These are phyloP conservation scores for Brachionus sp. DNA, from an alignment of 1,140 invertebrate genomes.

Conservation along the genomic window DNA sequence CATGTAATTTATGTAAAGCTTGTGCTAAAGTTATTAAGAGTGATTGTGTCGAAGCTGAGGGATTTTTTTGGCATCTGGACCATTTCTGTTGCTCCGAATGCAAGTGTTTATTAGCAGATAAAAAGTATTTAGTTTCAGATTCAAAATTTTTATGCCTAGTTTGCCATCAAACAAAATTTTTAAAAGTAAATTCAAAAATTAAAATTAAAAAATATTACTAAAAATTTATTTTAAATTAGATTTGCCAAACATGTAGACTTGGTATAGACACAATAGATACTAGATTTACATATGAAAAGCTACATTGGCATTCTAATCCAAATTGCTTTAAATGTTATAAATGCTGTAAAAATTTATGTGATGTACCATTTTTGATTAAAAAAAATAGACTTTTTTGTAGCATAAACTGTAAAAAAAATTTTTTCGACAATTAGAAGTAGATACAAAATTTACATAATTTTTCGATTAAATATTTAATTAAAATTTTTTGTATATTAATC, in stretches of 20 bases:
- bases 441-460: background rate
- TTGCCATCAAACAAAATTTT: slow-evolving; percentile 27
- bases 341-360: background rate
- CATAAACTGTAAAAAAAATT: slow-evolving; percentile 8
- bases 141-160: background rate
- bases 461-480: background rate
- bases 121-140: background rate
- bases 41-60: background rate
- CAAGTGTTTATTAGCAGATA: background rate
- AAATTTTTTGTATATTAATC: background rate
- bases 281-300: slow-evolving; percentile 23
- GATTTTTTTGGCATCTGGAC: slow-evolving; percentile 1
- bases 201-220: background rate
- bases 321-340: slow-evolving; percentile 26
- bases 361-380: slow-evolving; percentile 20
- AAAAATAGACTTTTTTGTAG: slow-evolving; percentile 30
- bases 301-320: slow-evolving; percentile 9
- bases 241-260: background rate
- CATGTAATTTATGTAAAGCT: background rate
- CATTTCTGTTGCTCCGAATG: slow-evolving; percentile 10
- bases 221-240: background rate
- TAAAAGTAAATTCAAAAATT: background rate
- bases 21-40: background rate
- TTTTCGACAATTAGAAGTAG: background rate
- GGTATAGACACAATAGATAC: background rate